Evolutionary conservation across 2,797 vertebrate species (phyloP), one percentile per base, ranked within the genome.

Genomic region (Sebastes itinus): DNA sequence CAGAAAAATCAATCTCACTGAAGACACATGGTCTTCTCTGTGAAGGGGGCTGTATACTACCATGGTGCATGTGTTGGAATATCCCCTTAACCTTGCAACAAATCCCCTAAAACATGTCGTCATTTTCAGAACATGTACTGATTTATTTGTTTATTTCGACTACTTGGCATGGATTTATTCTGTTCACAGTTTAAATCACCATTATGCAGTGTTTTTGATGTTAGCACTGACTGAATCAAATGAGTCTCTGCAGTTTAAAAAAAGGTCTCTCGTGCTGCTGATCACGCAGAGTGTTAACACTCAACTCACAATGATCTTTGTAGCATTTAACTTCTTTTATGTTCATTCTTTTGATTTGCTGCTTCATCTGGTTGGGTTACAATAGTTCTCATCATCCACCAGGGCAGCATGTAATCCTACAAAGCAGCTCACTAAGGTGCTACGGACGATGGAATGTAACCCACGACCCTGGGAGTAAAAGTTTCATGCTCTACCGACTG

Each of bases 401-500:
- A 28, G 16, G 1, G 38, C 25, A n/a, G 9, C 64, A 49, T 33
- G 14, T 42, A 27, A 46, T 42, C 35, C 9, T 10, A 22, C 30
- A 38, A 63, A 63, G 11, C n/a, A 63, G 38, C 38, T 35, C 23
- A 23, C 61, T 38, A 38, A 5, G 62, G 18, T 20, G 18, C 9
- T 7, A 49, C 10, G 9, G 63, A 27, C 7, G 5, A 14, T 23
- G 6, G 32, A 14, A 20, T 61, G 10, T 13, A 61, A 94, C 86
- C 92, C 90, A 93, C 87, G 68, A 93, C 92, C 92, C 89, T 92
- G 89, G 92, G 90, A 91, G 93, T 93, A 93, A 94, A 90, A 94
- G 89, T 92, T 88, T 94, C 88, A 90, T 92, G 88, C 90, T 92
- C 91, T 94, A 91, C 91, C 84, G 86, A 93, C 91, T 94, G 92